Base-by-base conservation (phyloP, 2,797 vertebrate species). In the Tragopan temminckii region DNA sequence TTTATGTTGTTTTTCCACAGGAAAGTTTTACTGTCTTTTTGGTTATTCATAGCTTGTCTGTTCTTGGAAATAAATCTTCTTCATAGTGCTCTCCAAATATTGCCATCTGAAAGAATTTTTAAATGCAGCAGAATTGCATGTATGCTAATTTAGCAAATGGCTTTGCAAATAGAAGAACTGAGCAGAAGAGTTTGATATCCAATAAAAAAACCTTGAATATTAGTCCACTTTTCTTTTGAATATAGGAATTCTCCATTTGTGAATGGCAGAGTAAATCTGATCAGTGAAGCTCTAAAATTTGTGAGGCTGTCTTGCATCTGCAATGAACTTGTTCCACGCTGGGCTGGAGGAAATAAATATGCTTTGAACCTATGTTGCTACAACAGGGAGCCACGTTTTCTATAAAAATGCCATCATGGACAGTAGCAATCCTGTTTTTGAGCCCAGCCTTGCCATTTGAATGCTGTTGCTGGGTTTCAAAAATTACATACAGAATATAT, bases 1-100 rank as follows among this genome's bases (percentile, higher is more conserved):
- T 29, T 86, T 36, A 59, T 23, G 53, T 43, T 95, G 67, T 36
- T 82, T 20, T 88, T 89, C 50, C 46, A 21, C 2, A 5, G 38
- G 35, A 57, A 63, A 33, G 29, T 85, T 86, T 93, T 86, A 46
- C 81, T n/a, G 7, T 17, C 71, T 91, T 93, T 79, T 70, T 93
- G 72, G 46, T 96, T 87, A 91, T 4, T 76, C 58, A 71, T 10
- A 71, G 24, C 53, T 90, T 77, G 48, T 67, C 85, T 94, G 61
- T 58, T 62, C 50, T 3, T 6, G 17, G 53, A 33, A 29, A 89
- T n/a, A 80, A 52, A 48, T 74, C 81, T 84, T 87, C 67, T 67
- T 89, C 78, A 78, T 89, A 45, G 31, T 82, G 24, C 45, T 93
- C 52, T 12, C 17, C 66, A 80, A 31, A 78, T 92, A 72, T 27